These are phyloP conservation scores for Drosophila lacteicornis DNA, from an alignment of 1,140 invertebrate species.

Conservation along the genomic window DNA sequence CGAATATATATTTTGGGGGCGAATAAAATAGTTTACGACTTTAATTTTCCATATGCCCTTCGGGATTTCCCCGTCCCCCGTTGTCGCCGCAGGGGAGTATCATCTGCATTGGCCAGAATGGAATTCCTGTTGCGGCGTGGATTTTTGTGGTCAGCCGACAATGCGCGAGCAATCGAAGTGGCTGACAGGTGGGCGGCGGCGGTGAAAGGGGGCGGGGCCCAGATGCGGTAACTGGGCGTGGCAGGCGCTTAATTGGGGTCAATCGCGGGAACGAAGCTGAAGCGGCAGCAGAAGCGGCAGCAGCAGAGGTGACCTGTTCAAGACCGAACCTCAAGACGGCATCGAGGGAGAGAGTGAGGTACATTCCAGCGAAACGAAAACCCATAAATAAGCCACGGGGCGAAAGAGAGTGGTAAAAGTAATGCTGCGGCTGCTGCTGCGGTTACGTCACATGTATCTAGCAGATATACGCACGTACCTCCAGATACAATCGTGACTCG, in stretches of 20 bases:
- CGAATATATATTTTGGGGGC: constrained; percentile 4
- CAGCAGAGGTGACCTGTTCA: constrained; percentile 45
- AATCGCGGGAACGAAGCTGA: constrained; percentile 22
- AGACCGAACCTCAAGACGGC: constrained; percentile 7
- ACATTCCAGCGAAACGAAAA: constrained; percentile 60
- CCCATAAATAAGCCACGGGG: constrained; percentile 52
- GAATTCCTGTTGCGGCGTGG: constrained; percentile 43
- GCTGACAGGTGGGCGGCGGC: constrained; percentile 9
- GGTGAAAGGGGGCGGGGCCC: neutral
- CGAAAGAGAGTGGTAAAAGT: constrained; percentile 47
- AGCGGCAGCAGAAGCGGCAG: constrained; percentile 2
- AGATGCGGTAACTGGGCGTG: constrained; percentile 50
- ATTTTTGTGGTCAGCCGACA: constrained; percentile 45
- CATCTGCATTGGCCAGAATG: constrained; percentile 26
- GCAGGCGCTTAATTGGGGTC: constrained; percentile 57
- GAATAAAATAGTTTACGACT: constrained; percentile 30
- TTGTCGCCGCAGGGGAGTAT: neutral
- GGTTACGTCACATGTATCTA: constrained; percentile 58
- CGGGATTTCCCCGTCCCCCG: neutral
- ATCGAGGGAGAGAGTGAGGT: constrained; percentile 19
- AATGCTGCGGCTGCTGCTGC: constrained; percentile 24
- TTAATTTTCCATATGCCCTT: constrained; percentile 36
- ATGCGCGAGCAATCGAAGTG: constrained; percentile 34
- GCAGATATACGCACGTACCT: constrained; percentile 38
- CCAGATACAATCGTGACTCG: constrained; percentile 19